phyloP scores from a whole-genome alignment of 2,113 vertebrate species.

The Nannobrachium achirus region DNA sequence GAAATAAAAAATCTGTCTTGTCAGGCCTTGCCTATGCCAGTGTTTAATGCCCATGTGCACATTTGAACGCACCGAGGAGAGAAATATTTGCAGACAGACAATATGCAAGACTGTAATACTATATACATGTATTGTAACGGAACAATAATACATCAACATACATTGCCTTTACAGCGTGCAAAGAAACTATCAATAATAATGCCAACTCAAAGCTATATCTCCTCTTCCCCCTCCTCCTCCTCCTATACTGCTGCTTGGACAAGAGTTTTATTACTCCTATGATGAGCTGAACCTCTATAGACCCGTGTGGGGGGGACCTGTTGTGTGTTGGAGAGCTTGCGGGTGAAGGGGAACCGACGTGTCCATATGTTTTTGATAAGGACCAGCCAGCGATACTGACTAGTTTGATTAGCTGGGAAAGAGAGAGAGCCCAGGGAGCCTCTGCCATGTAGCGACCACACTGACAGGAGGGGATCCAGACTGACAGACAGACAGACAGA shows the following conservation, averaged over 20 bases:
- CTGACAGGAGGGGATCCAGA: conserved; percentile 40
- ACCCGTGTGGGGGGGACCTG: conserved; percentile 54
- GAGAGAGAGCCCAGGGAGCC: conserved; percentile 41
- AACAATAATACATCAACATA: too few species aligned
- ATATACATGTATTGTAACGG: too few species aligned
- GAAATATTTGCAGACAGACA: too few species aligned
- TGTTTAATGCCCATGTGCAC: too few species aligned
- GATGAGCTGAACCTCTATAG: conserved; percentile 76
- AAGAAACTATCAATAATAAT: background rate
- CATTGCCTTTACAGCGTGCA: background rate
- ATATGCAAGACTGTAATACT: too few species aligned
- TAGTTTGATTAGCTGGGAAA: conserved; percentile 69
- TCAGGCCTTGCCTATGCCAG: too few species aligned
- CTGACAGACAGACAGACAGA: too few species aligned
- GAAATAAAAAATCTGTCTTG: too few species aligned
- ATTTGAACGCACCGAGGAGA: too few species aligned
- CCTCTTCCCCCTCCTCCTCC: background rate
- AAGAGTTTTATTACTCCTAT: conserved; percentile 71
- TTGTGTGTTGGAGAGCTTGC: conserved; percentile 57
- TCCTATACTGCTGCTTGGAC: conserved; percentile 39
- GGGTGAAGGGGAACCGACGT: conserved; percentile 67
- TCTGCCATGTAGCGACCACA: conserved; percentile 51
- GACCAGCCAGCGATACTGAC: conserved; percentile 65
- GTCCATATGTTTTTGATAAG: conserved; percentile 78
- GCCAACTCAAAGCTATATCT: background rate